A percentile compares a stretch with the other conserved stretches of the same genome.
phyloP scores from a whole-genome alignment of 2,888 invertebrate genomes.

The Nomada lathburiana region DNA sequence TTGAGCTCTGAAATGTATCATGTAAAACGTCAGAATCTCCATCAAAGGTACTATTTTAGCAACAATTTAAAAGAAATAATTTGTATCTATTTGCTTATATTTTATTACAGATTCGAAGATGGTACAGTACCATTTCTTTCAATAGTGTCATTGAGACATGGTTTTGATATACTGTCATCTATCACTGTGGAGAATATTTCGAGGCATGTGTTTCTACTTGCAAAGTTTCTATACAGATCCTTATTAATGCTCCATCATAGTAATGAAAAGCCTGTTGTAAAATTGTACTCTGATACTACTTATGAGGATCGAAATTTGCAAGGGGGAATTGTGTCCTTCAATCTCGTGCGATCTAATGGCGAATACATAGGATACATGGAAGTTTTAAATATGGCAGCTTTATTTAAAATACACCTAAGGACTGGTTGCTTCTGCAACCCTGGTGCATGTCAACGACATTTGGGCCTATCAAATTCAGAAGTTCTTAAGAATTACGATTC shows the following conservation, averaged over 20 bases:
- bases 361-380: conserved; percentile 95
- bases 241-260: conserved; percentile 88
- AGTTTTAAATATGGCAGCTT: conserved; percentile 94
- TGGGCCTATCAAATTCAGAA: conserved; percentile 89
- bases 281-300: conserved; percentile 90
- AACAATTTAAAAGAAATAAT: not conserved
- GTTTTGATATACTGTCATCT: conserved; percentile 90
- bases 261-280: conserved; percentile 89
- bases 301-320: conserved; percentile 88
- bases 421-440: conserved; percentile 99
- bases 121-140: conserved; percentile 95
- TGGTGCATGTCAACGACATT: conserved; percentile 95
- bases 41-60: conserved; percentile 88
- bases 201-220: conserved; percentile 90
- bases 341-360: conserved; percentile 91
- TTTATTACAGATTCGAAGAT: conserved; percentile 93
- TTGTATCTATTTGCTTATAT: conserved; percentile 24
- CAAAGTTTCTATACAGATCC: conserved; percentile 89
- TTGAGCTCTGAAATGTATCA: conserved; percentile 90
- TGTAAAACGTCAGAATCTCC: conserved; percentile 88
- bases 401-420: conserved; percentile 93
- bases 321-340: conserved; percentile 96
- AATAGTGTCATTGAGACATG: conserved; percentile 92
- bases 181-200: conserved; percentile 88
- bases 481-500: conserved; percentile 92